Base-by-base conservation (phyloP, 64 coral and sea anemone species). In the Montipora sp. region DNA sequence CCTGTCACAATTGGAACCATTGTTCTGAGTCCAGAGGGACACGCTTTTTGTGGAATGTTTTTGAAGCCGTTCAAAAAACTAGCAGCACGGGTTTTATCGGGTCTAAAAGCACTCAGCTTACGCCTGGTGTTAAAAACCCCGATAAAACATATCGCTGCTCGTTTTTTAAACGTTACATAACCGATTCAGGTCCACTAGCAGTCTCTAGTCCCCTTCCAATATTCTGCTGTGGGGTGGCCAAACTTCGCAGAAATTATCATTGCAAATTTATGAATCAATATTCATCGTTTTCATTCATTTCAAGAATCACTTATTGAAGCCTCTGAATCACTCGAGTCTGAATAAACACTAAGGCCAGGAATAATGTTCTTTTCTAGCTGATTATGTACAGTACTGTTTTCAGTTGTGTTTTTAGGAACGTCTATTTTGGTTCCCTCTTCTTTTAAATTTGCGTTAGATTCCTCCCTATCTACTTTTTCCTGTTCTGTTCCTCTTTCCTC, bases 261-360 rank as follows among this genome's bases (percentile, higher is more conserved):
- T 5, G 15, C 60, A 11, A 15, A 63, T 63, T 63, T 12, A 77
- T 16, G 47, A 48, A 50, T 48, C 75, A 49, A 5, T 46, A 12
- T 22, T 19, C 45, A 63, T 14, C 27, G 45, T 15, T 15, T 18
- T 84, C 61, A 71, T 50, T 71, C 61, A 84, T 70, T 16, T 67
- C 0, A 43, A 6, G 90, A 92, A 47, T 85, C 80, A 49, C 72
- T 84, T 4, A 80, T 84, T 3, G 91, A 93, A 9, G 91, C 21
- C 15, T 97, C 92, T 46, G 95, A 97, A 47, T 94, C 95, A 92
- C 95, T 97, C n/a, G 92, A 94, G 50, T 97, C 95, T 78, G 92
- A 97, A 89, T 97, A 97, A 67, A 91, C 78, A 15, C 83, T 78
- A 73, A 97, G 46, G 5, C 95, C 92, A 73, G 83, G 93, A 23